Base-by-base conservation (phyloP, 2,888 invertebrate genomes). In the Biston stratarius region DNA sequence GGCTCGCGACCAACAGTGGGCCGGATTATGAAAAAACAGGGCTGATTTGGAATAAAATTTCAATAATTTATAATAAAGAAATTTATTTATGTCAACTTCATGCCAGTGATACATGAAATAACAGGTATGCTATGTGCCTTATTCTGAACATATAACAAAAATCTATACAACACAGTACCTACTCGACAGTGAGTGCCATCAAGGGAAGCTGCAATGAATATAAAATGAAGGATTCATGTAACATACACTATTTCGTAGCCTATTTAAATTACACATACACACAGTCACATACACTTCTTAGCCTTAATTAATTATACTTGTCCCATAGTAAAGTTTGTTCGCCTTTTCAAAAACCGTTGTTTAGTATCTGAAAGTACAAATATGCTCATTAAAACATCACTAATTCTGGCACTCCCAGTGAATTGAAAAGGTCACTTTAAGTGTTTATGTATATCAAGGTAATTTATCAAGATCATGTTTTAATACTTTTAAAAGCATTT, bases 301-400 rank as follows among this genome's bases (percentile, higher is more conserved):
- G 69, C 51, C 67, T 58, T 65, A 67, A 57, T 61, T 65, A 63
- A 52, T 67, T 52, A 48, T 38, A 48, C 38, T 74, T 76, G 75
- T 78, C 78, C 73, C 67, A 77, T 76, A 74, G 72, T 75, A 74
- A 74, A 71, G 53, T 68, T 66, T 67, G 60, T 57, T 68, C 61
- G 52, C 61, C 44, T 42, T 42, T 73, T 72, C 56, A 70, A 64
- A 12, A 36, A n/a, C 65, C 48, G 53, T 14, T 24, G 68, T 55
- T 74, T 56, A 74, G 49, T 72, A 74, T 70, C 74, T 74, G 74
- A 11, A 74, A 74, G 51, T n/a, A n/a, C 53, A 64, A 69, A 70
- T 56, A 57, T 11, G 59, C 34, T 14, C 55, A 57, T 56, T 67
- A 65, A 72, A 65, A 38, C 34, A 51, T 38, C 6, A 38, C 36